Evolutionary conservation across 2,113 vertebrate species (phyloP).

Genomic region (Leiothrix lutea): DNA sequence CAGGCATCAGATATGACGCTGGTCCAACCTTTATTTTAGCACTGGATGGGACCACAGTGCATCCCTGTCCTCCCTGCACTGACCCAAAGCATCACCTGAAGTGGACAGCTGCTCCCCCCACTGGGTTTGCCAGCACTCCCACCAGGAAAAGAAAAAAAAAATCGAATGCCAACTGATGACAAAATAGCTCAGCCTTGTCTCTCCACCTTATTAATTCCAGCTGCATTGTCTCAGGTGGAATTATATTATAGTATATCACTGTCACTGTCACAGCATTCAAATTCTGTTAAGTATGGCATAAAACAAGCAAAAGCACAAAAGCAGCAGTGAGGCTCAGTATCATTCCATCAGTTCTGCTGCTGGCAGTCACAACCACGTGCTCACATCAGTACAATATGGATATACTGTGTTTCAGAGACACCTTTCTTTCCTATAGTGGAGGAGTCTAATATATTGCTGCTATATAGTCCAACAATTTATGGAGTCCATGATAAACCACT

Average conservation of each 20-base stretch:
- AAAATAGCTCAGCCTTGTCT: slow-evolving; percentile 4
- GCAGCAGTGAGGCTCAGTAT: neutral
- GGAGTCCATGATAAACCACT: slow-evolving; percentile 6
- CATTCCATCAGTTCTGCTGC: neutral
- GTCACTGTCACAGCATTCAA: slow-evolving; percentile 25
- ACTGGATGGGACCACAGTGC: neutral
- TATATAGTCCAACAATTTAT: slow-evolving; percentile 10
- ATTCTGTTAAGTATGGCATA: neutral
- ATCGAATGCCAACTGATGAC: neutral
- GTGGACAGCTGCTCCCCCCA: neutral
- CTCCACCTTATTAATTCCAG: slow-evolving; percentile 19
- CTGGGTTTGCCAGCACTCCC: neutral
- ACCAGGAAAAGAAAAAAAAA: neutral
- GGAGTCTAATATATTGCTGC: neutral
- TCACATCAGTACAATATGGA: neutral
- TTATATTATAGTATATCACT: neutral
- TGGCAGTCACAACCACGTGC: neutral
- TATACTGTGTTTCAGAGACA: neutral
- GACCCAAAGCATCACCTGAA: neutral
- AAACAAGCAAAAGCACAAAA: slow-evolving; percentile 39
- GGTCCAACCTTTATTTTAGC: neutral
- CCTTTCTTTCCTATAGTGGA: neutral
- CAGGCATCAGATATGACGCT: neutral
- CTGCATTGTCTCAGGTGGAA: slow-evolving; percentile 32
- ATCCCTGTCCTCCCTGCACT: neutral